Evolutionary conservation across 2,797 vertebrate genomes (phyloP).

Genomic region (Melanotaenia nigrans): DNA sequence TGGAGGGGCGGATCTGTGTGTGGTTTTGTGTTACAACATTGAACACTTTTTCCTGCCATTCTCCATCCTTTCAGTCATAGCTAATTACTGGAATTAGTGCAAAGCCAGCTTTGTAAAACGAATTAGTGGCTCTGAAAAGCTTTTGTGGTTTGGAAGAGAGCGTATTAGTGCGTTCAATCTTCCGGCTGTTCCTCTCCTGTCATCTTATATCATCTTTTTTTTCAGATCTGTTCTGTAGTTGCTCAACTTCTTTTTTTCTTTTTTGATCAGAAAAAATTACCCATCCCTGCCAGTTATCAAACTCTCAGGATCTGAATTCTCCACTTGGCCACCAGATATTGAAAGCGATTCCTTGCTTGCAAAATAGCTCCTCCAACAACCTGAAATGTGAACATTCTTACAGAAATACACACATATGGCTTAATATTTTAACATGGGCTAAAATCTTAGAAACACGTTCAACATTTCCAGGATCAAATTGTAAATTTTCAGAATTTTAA

Average conservation of each 20-base stretch:
- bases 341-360: neutral
- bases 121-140: conserved; percentile 77
- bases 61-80: conserved; percentile 31
- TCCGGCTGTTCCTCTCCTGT: conserved; percentile 54
- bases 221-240: conserved; percentile 20
- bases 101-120: conserved; percentile 70
- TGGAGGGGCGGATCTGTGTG: neutral
- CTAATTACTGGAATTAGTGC: conserved; percentile 71
- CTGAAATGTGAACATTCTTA: neutral
- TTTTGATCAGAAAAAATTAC: neutral
- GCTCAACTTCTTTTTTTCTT: neutral
- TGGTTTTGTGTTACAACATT: conserved; percentile 16
- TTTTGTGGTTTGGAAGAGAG: conserved; percentile 76
- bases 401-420: neutral
- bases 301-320: conserved; percentile 3
- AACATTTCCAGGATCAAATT: neutral
- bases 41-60: conserved; percentile 20
- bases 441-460: no score
- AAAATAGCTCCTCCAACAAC: neutral
- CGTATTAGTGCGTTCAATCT: conserved; percentile 51
- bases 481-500: neutral
- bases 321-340: neutral
- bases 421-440: neutral
- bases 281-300: neutral
- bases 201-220: conserved; percentile 25